Base-by-base conservation (phyloP, 1,140 invertebrate species). In the Euglossa dilemma region DNA sequence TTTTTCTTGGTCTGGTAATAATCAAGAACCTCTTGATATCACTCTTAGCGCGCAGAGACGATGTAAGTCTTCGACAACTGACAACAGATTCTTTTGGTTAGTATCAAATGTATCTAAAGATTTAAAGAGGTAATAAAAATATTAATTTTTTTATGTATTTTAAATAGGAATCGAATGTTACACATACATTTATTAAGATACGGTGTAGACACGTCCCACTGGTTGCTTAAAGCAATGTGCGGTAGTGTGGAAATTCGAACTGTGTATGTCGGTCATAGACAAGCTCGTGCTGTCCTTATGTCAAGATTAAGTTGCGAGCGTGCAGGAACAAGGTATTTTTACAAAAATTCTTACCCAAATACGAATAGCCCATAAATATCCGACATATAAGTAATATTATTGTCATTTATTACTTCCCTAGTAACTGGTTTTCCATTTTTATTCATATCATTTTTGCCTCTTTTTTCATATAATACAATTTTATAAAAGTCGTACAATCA, bases 301-400 rank as follows among this genome's bases (percentile, higher is more conserved):
- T 99, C 99, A 18, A 95, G 99, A 78, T 95, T 99, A 8, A 99
- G 98, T 93, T 99, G 98, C 94, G 99, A 99, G 95, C 95, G 99
- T 90, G 98, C 98, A 61, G 98, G 98, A 11, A 99, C 98, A 20
- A 96, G 97, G 92, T 96, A 91, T 56, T n/a, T 79, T 86, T 78
- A 28, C 16, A n/a, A n/a, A n/a, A n/a, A 74, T 63, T 69, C 52
- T 0, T 66, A 47, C 25, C 2, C 0, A 45, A 47, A 47, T 11
- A 61, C 16, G 50, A 57, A 43, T 25, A 25, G 16, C 5, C 5
- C n/a, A 20, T 47, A 61, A 28, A 61, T 67, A 5, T 50, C 20
- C 18, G 23, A 47, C 9, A 14, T 25, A 4, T 47, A n/a, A 50
- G 16, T 20, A 20, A 23, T 43, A 20, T 66, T 20, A 28, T 43